These are phyloP conservation scores for Eutolmus rufibarbis DNA, from an alignment of 2,888 invertebrate species.

Conservation along the genomic window DNA sequence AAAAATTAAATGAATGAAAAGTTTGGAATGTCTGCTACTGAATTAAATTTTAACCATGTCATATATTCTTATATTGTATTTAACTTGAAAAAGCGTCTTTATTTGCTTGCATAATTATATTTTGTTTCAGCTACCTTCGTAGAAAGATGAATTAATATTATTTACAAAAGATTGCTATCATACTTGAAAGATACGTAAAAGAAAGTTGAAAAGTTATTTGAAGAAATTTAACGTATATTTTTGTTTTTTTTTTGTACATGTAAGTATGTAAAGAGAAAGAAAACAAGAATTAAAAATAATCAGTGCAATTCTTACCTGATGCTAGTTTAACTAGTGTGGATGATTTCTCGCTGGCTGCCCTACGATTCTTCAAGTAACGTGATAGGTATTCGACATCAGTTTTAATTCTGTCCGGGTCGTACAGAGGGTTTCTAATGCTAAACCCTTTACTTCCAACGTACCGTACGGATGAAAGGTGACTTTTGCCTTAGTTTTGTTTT, in stretches of 20 bases:
- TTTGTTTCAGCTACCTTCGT: conserved; percentile 18
- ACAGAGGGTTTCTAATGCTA: conserved; percentile 76
- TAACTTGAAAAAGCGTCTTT: neutral
- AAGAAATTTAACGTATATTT: neutral
- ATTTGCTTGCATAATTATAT: neutral
- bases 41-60: too few species aligned
- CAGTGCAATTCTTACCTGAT: conserved; percentile 46
- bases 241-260: neutral
- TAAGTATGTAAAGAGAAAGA: neutral
- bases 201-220: neutral
- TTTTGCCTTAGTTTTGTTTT: conserved; percentile 69
- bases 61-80: neutral
- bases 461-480: conserved; percentile 83
- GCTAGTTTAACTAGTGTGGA: conserved; percentile 39
- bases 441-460: conserved; percentile 83
- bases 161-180: conserved; percentile 23
- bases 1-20: too few species aligned
- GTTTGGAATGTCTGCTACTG: neutral
- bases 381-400: conserved; percentile 87
- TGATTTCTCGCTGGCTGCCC: conserved; percentile 68
- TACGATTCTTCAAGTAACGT: conserved; percentile 83
- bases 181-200: neutral
- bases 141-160: conserved; percentile 3
- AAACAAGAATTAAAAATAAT: neutral
- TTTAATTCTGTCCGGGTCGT: conserved; percentile 76